Base-by-base conservation (phyloP, 2,888 invertebrate species). In the Boloria selene region DNA sequence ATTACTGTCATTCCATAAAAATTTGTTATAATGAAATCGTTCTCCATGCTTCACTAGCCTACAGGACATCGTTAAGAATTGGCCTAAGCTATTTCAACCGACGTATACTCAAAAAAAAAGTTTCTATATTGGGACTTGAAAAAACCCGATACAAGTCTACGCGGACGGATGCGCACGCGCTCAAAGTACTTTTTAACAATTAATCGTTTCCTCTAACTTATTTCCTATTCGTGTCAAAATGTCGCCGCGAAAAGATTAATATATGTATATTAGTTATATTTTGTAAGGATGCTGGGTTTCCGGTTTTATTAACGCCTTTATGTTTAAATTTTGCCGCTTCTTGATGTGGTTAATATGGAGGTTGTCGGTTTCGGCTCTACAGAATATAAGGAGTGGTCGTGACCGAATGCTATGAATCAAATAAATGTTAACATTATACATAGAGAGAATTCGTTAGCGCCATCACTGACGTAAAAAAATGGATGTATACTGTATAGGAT, bases 11-110 rank as follows among this genome's bases (percentile, higher is more conserved):
- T n/a, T 50, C 51, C 22, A 45, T 38, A 38, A 7, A 38, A 38
- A 10, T 38, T 10, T 38, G 18, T 13, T 61, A 51, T 26, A 22
- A 13, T 47, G 38, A 71, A 69, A 64, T 53, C 51, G 60, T n/a
- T 16, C 42, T 74, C 75, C 72, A 73, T 49, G 60, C 16, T 66
- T 61, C 31, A n/a, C 45, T 50, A 72, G 17, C 74, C 18, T 52
- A 71, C 75, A 77, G 77, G 77, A 78, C 77, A 78, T 78, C 77
- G 73, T 78, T 77, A 78, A 77, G 76, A 72, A 76, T 75, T 72
- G 73, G 72, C 73, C 75, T 73, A 66, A 74, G 70, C 78, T 76
- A 77, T 77, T 77, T 73, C 75, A 66, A 73, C 73, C 70, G 68
- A 68, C 76, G 75, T 74, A 74, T 74, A 74, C 71, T 67, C 69